Percentiles rank a stretch among this genome's conserved stretches.
These are phyloP conservation scores for Lacerta bilineata DNA, from an alignment of 2,797 vertebrate genomes.

Conservation along the genomic window DNA sequence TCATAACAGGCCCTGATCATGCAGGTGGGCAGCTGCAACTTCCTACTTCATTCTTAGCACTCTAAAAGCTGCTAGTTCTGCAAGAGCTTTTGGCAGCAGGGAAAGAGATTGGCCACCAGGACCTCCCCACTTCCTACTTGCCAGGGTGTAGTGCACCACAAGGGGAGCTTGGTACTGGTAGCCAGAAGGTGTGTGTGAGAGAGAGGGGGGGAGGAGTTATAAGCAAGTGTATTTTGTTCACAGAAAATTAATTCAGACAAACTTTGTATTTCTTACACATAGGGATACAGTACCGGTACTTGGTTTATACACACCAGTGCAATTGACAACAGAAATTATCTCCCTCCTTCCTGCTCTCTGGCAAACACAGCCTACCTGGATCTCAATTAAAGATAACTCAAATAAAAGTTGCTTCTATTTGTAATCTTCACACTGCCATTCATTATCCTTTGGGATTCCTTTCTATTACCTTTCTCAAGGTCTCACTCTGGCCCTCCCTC, in stretches of 20 bases:
- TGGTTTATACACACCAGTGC: background rate
- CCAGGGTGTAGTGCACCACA: background rate
- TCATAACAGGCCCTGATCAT: background rate
- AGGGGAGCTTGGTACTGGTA: too few species aligned
- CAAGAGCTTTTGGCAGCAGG: too few species aligned
- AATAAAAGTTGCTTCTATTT: background rate
- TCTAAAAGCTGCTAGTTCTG: background rate
- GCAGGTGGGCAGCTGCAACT: too few species aligned
- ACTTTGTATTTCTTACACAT: background rate
- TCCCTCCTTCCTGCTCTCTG: background rate
- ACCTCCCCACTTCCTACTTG: background rate
- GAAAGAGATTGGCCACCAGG: too few species aligned
- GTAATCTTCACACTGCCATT: background rate
- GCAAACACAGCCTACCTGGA: background rate
- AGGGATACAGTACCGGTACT: background rate
- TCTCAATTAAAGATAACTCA: conserved; percentile 4
- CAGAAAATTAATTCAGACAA: background rate
- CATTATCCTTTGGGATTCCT: background rate
- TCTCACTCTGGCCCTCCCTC: background rate
- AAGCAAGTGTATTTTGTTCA: background rate
- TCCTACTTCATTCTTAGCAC: background rate
- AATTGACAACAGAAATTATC: background rate
- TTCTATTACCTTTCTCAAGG: rapidly evolving
- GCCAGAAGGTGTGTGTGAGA: too few species aligned
- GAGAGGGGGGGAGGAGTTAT: too few species aligned